Evolutionary conservation across 1,140 invertebrate species (phyloP).

Genomic region (roundworm (Caenorhabditis elegans)): DNA sequence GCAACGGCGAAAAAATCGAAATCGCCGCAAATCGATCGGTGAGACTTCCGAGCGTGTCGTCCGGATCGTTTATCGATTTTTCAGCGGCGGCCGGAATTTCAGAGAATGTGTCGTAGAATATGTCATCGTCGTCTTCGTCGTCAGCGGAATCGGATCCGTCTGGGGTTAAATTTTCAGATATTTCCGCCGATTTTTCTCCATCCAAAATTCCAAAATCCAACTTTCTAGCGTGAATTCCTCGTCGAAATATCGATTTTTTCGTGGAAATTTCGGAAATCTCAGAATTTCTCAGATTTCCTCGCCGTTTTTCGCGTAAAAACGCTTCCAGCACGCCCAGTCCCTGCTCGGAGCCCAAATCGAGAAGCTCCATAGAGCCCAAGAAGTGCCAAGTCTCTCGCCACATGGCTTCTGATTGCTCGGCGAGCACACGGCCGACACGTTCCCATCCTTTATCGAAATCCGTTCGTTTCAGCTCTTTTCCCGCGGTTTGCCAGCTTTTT

Average conservation of each 20-base stretch:
- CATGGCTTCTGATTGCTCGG: neutral
- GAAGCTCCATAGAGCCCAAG: neutral
- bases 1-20: neutral
- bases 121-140: neutral
- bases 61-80: too few species aligned
- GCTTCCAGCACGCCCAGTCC: neutral
- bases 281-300: neutral
- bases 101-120: neutral
- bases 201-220: neutral
- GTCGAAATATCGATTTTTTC: neutral
- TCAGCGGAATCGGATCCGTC: neutral
- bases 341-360: neutral
- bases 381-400: neutral
- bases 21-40: neutral
- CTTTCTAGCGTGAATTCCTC: neutral
- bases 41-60: neutral
- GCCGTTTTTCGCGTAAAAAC: neutral
- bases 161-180: neutral
- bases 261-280: too few species aligned
- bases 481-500: neutral
- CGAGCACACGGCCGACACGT: neutral
- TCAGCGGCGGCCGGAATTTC: neutral
- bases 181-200: neutral
- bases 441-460: constrained; percentile 9
- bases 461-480: neutral